These are phyloP conservation scores for Petrocephalus microphthalmus DNA, from an alignment of 2,113 vertebrate species.

Conservation along the genomic window DNA sequence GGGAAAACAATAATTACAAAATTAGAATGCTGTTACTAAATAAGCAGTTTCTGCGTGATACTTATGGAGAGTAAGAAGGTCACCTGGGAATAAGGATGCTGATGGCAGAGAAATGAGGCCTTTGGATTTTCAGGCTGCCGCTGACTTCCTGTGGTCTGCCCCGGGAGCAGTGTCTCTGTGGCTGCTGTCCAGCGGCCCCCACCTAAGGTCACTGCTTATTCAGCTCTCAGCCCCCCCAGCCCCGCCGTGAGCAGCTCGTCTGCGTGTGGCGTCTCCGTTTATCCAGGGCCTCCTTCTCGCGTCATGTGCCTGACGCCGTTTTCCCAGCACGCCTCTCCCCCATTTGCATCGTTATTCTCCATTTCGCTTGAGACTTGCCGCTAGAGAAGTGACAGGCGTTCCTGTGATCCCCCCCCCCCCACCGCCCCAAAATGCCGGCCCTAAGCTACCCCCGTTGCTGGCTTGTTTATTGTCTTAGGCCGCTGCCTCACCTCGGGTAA, in stretches of 20 bases:
- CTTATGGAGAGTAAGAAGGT: background rate
- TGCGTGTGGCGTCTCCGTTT: background rate
- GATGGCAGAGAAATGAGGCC: background rate
- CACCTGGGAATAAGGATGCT: background rate
- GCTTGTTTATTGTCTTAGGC: background rate
- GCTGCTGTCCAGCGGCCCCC: background rate
- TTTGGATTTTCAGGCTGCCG: background rate
- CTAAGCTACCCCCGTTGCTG: background rate
- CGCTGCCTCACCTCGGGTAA: background rate
- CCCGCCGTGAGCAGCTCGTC: background rate
- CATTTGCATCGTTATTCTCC: background rate
- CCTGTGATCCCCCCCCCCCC: too few species aligned
- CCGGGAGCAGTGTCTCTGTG: too few species aligned
- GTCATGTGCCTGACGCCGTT: background rate
- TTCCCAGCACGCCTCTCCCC: background rate
- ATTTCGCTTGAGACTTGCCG: background rate
- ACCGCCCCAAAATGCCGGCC: background rate
- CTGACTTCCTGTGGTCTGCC: background rate
- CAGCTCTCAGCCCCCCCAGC: background rate
- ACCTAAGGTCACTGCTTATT: background rate
- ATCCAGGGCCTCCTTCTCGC: background rate
- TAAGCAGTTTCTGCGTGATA: background rate
- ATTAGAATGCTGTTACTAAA: background rate
- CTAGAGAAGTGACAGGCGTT: background rate
- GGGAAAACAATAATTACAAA: background rate